A percentile compares a stretch with the other conserved stretches of the same genome.
phyloP scores from a whole-genome alignment of 1,140 invertebrate species.

The Drosophila leontia region DNA sequence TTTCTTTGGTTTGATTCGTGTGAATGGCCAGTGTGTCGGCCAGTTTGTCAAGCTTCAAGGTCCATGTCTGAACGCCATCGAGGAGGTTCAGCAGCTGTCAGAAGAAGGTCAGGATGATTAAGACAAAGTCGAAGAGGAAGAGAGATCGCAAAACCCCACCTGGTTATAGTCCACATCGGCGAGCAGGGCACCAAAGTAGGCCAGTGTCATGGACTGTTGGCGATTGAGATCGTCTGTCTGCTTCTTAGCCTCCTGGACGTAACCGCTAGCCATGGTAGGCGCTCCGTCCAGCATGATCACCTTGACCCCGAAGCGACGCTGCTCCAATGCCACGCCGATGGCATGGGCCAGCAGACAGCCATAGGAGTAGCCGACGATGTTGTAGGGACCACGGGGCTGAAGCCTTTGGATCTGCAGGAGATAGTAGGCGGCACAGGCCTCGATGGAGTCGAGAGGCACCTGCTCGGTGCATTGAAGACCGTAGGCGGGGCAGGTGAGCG shows the following conservation, averaged over 20 bases:
- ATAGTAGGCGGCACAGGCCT: conserved; percentile 92
- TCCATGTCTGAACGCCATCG: conserved; percentile 78
- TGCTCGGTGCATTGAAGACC: conserved; percentile 94
- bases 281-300: conserved; percentile 96
- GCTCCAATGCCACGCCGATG: conserved; percentile 95
- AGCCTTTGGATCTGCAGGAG: conserved; percentile 90
- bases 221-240: conserved; percentile 84
- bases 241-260: conserved; percentile 89
- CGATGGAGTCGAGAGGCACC: conserved; percentile 90
- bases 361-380: conserved; percentile 96
- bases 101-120: conserved; percentile 19
- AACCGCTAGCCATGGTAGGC: conserved; percentile 93
- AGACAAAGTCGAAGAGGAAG: no score
- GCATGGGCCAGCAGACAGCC: conserved; percentile 96
- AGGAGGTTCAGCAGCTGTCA: conserved; percentile 83
- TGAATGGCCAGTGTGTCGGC: conserved; percentile 85
- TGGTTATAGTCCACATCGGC: conserved; percentile 89
- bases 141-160: conserved; percentile 25
- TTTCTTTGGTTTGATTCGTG: conserved; percentile 74
- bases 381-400: conserved; percentile 93
- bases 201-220: conserved; percentile 90
- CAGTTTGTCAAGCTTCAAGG: conserved; percentile 85
- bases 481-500: conserved; percentile 92
- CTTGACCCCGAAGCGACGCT: conserved; percentile 87
- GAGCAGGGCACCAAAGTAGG: conserved; percentile 93